phyloP scores from a whole-genome alignment of 2,797 vertebrate species.

The Toxotes lorentzi region DNA sequence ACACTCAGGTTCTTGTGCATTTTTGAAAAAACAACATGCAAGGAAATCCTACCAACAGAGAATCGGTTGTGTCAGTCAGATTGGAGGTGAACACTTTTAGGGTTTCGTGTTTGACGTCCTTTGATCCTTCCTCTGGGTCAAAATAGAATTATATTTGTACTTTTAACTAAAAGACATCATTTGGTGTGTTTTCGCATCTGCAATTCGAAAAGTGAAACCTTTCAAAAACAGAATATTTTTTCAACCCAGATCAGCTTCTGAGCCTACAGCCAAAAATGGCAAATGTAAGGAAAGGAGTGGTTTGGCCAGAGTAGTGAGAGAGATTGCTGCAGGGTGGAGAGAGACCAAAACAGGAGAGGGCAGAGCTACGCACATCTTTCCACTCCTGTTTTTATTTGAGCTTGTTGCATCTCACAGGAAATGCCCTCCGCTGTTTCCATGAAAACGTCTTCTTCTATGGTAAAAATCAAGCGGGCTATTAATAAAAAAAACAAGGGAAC shows the following conservation, averaged over 20 bases:
- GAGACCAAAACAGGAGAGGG: constrained; percentile 69
- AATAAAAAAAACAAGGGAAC: constrained; percentile 47
- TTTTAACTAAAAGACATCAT: constrained; percentile 54
- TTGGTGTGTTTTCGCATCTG: constrained; percentile 54
- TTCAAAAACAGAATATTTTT: constrained; percentile 35
- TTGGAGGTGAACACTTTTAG: constrained; percentile 52
- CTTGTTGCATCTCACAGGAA: constrained; percentile 78
- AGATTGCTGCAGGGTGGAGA: constrained; percentile 32
- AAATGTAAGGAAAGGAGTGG: constrained; percentile 51
- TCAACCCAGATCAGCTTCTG: constrained; percentile 10
- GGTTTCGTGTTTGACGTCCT: constrained; percentile 53
- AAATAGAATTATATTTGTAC: constrained; percentile 63
- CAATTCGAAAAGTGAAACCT: constrained; percentile 45
- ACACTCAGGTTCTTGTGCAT: constrained; percentile 79
- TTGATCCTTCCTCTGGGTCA: constrained; percentile 62
- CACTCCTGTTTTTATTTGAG: constrained; percentile 76
- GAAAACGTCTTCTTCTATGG: constrained; percentile 61
- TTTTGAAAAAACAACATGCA: constrained; percentile 74
- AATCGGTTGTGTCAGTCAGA: constrained; percentile 74
- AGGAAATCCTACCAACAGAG: constrained; percentile 80
- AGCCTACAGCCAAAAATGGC: constrained; percentile 60
- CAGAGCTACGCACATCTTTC: constrained; percentile 72
- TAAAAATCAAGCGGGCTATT: constrained; percentile 52
- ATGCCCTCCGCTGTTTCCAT: constrained; percentile 70
- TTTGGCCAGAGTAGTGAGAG: constrained; percentile 29